Evolutionary conservation across 2,888 invertebrate genomes (phyloP).

Genomic region (Drosophila aldrichi): DNA sequence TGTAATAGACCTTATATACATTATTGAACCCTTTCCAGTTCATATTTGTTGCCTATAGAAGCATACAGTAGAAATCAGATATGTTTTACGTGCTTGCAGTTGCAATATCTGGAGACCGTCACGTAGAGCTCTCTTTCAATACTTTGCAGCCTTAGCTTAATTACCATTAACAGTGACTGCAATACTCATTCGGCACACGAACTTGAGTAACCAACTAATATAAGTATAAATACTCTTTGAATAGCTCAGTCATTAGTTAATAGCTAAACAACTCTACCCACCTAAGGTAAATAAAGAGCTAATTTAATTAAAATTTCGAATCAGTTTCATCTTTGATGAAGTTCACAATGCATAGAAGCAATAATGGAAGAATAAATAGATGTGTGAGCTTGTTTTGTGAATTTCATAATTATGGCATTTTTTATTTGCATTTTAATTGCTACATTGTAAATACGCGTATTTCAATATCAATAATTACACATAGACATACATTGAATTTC

Average conservation of each 20-base stretch:
- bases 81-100: no score
- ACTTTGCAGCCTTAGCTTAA: no score
- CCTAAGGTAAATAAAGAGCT: background rate
- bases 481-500: constrained; percentile 68
- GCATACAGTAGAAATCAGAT: no score
- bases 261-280: background rate
- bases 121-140: no score
- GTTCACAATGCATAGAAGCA: background rate
- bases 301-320: constrained; percentile 8
- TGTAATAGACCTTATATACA: no score
- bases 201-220: no score
- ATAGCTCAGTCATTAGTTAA: background rate
- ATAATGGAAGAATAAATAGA: constrained; percentile 1
- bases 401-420: constrained; percentile 82
- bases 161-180: no score
- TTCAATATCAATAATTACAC: constrained; percentile 80
- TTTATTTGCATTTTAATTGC: constrained; percentile 72
- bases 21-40: no score
- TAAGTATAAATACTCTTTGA: background rate
- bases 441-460: constrained; percentile 75
- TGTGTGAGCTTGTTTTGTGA: constrained; percentile 48
- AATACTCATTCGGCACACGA: background rate
- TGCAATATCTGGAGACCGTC: no score
- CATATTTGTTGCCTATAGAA: no score
- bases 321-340: constrained; percentile 15